Conservation (phyloP, 2,113 vertebrate species). For the Nothoprocta perdicaria region DNA sequence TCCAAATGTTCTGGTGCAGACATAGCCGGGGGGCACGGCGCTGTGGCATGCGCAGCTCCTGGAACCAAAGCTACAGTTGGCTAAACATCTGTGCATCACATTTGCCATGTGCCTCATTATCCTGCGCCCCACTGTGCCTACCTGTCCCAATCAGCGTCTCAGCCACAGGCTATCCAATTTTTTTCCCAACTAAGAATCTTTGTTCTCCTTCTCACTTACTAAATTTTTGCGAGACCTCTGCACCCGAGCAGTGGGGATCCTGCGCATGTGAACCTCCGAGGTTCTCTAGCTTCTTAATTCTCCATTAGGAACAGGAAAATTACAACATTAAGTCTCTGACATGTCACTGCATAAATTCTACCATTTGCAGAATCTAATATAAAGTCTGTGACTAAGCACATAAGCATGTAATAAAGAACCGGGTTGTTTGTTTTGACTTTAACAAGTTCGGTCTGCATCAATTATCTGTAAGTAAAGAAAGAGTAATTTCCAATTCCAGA, state of each 20-base stretch:
- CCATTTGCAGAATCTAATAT: slow-evolving; percentile 82
- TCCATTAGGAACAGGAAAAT: slow-evolving; percentile 81
- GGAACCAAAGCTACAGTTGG: slow-evolving; percentile 85
- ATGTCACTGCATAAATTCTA: slow-evolving; percentile 84
- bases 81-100: slow-evolving; percentile 93
- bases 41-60: slow-evolving; percentile 83
- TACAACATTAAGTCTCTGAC: slow-evolving; percentile 80
- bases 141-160: slow-evolving; percentile 86
- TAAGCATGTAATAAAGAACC: slow-evolving; percentile 81
- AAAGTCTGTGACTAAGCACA: slow-evolving; percentile 75
- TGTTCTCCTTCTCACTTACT: slow-evolving; percentile 90
- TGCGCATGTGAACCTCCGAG: slow-evolving; percentile 75
- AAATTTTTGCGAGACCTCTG: slow-evolving; percentile 86
- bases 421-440: slow-evolving; percentile 87
- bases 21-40: slow-evolving; percentile 83
- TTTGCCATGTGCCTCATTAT: slow-evolving; percentile 87
- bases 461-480: slow-evolving; percentile 80
- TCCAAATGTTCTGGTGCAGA: slow-evolving; percentile 89
- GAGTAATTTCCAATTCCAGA: slow-evolving; percentile 74
- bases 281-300: slow-evolving; percentile 80
- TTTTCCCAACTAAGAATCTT: slow-evolving; percentile 84
- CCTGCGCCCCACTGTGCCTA: slow-evolving; percentile 85
- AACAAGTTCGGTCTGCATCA: slow-evolving; percentile 85
- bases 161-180: slow-evolving; percentile 86
- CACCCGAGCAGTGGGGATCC: slow-evolving; percentile 81